These are phyloP conservation scores for Callinectes sapidus DNA, from an alignment of 2,888 invertebrate species.

Conservation along the genomic window DNA sequence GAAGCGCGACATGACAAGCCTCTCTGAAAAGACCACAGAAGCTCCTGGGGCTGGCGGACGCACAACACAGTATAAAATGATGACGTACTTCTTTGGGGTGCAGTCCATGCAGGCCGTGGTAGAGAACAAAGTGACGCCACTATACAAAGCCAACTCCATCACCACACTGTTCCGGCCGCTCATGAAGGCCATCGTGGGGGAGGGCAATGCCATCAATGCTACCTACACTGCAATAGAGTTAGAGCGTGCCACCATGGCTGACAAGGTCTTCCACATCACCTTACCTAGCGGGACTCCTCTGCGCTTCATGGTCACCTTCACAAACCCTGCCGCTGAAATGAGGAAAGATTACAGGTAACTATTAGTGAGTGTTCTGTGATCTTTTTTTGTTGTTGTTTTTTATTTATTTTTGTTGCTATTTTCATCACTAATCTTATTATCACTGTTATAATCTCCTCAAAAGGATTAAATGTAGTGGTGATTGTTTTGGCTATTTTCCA, in stretches of 20 bases:
- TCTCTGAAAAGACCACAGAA: constrained; percentile 30
- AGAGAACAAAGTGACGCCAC: constrained; percentile 21
- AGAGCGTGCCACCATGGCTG: constrained; percentile 40
- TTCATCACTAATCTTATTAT: not conserved
- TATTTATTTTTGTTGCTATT: not conserved
- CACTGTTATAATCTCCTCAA: no score
- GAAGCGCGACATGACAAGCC: constrained; percentile 52
- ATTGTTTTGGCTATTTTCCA: not conserved
- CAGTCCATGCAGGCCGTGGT: constrained; percentile 46
- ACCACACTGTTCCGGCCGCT: constrained; percentile 51
- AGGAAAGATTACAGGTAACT: constrained; percentile 57
- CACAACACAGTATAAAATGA: constrained; percentile 47
- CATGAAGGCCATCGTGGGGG: constrained; percentile 60
- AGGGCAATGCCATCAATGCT: constrained; percentile 47
- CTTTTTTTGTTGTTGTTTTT: not conserved
- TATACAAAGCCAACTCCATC: constrained; percentile 36
- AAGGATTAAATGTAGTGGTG: no score
- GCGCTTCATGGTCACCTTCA: constrained; percentile 48
- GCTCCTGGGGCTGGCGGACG: not conserved
- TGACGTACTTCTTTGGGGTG: constrained; percentile 60
- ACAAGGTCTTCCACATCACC: constrained; percentile 55
- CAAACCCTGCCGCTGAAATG: constrained; percentile 31
- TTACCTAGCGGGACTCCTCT: constrained; percentile 38
- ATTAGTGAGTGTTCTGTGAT: not conserved
- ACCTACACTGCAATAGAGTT: constrained; percentile 37